phyloP scores from a whole-genome alignment of 2,888 invertebrate species.

The Drosophila pseudotalamancana region DNA sequence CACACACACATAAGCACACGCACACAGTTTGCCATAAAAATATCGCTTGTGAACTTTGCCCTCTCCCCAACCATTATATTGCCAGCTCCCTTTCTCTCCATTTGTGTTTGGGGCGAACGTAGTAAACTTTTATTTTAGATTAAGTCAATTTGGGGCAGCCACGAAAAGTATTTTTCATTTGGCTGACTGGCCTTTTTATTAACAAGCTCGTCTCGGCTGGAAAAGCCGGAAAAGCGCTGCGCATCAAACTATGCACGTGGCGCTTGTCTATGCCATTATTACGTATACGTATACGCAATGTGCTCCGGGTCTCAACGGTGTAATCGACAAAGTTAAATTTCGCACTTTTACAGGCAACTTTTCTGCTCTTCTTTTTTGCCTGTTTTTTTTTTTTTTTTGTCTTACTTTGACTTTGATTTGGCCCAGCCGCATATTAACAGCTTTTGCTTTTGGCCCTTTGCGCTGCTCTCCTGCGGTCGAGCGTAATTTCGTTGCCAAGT shows the following conservation, averaged over 20 bases:
- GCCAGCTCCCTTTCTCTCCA: background rate
- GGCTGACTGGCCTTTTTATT: constrained; percentile 69
- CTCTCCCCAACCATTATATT: background rate
- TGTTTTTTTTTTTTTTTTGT: background rate
- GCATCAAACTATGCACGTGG: constrained; percentile 61
- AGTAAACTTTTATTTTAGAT: constrained; percentile 79
- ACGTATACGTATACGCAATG: constrained; percentile 57
- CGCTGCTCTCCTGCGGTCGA: constrained; percentile 30
- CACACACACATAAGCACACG: constrained; percentile 25
- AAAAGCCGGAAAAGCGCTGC: constrained; percentile 27
- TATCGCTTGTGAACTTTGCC: constrained; percentile 52
- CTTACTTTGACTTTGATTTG: constrained; percentile 41
- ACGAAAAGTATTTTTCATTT: constrained; percentile 72
- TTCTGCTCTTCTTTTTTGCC: constrained; percentile 9
- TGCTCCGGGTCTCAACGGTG: constrained; percentile 63
- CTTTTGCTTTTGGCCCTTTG: background rate
- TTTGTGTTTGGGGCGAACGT: constrained; percentile 41
- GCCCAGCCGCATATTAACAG: constrained; percentile 54
- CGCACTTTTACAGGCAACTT: constrained; percentile 61
- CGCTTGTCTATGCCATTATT: constrained; percentile 43
- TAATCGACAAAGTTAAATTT: constrained; percentile 77
- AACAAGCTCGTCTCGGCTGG: constrained; percentile 46
- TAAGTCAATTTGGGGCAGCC: constrained; percentile 73
- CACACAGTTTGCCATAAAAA: constrained; percentile 49
- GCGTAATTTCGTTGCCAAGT: constrained; percentile 52